phyloP scores from a whole-genome alignment of 2,113 vertebrate species.

The Passer montanus region DNA sequence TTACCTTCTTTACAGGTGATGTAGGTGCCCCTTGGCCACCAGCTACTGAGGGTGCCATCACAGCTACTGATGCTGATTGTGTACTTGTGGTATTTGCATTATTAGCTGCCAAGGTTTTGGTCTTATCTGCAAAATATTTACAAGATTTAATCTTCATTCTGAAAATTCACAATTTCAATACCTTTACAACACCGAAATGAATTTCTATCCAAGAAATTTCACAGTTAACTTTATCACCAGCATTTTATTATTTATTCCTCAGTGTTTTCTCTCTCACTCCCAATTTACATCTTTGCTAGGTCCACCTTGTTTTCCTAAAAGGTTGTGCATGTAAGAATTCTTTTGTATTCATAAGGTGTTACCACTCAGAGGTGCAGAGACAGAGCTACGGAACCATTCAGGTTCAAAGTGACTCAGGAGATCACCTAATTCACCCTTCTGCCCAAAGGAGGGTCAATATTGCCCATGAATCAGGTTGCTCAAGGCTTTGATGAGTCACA shows the following conservation, averaged over 20 bases:
- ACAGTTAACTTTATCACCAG: not conserved
- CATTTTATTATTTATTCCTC: not conserved
- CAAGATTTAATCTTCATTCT: not conserved
- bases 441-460: not conserved
- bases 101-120: slow-evolving; percentile 82
- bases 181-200: not conserved
- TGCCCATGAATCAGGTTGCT: not conserved
- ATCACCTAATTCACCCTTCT: not conserved
- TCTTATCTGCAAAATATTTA: slow-evolving; percentile 83
- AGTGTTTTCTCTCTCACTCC: not conserved
- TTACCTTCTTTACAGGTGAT: slow-evolving; percentile 96
- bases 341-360: not conserved
- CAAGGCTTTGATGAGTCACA: not conserved
- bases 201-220: not conserved
- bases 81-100: slow-evolving; percentile 76
- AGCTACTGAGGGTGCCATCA: slow-evolving; percentile 80
- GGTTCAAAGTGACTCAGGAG: not conserved
- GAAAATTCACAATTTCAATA: not conserved
- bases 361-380: not conserved
- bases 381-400: not conserved
- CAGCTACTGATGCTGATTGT: slow-evolving; percentile 74
- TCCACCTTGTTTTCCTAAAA: not conserved
- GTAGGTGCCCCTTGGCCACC: slow-evolving; percentile 88
- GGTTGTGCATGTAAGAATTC: not conserved
- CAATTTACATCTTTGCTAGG: not conserved